phyloP scores from a whole-genome alignment of 2,797 vertebrate species.

The Octomys mimax region DNA sequence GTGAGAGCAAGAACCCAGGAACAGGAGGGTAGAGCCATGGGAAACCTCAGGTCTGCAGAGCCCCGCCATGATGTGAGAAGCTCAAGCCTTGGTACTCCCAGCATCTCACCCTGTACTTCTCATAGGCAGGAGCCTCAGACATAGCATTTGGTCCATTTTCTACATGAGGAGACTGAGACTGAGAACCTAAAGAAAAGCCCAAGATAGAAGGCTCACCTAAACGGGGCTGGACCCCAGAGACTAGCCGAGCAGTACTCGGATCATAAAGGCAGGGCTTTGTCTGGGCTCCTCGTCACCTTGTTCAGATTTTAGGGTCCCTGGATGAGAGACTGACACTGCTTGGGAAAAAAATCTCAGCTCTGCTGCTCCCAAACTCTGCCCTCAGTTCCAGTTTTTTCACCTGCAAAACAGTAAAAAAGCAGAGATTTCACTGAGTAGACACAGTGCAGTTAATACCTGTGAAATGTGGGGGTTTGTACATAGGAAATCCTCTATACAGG shows the following conservation, averaged over 20 bases:
- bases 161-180: background rate
- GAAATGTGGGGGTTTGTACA: background rate
- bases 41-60: background rate
- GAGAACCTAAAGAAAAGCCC: background rate
- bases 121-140: background rate
- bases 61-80: background rate
- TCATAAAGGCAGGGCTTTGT: background rate
- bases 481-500: background rate
- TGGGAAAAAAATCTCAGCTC: background rate
- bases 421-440: background rate
- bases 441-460: background rate
- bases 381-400: background rate
- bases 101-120: background rate
- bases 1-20: background rate
- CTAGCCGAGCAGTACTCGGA: background rate
- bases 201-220: background rate
- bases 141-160: background rate
- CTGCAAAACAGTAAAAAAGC: background rate
- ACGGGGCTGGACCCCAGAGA: background rate
- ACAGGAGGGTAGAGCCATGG: background rate
- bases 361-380: background rate
- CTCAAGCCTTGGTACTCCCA: background rate
- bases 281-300: background rate
- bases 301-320: background rate
- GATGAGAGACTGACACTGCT: background rate